Evolutionary conservation across 2,888 invertebrate genomes (phyloP).

Genomic region (Tholera decimalis): DNA sequence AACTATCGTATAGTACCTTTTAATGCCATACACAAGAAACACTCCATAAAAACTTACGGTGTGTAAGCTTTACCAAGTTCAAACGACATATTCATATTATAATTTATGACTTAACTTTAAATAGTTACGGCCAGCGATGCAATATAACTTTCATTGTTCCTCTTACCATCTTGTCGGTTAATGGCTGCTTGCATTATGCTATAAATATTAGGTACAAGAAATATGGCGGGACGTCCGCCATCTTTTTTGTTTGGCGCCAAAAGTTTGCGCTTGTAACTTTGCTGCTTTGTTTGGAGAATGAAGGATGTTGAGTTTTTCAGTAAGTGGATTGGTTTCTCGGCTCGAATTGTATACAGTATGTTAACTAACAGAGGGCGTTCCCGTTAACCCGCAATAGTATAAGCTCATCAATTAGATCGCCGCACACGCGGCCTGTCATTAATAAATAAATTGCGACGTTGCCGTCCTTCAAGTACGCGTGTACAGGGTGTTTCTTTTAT

Average conservation of each 20-base stretch:
- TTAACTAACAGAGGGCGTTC: too few species aligned
- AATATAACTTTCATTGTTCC: slow-evolving; percentile 83
- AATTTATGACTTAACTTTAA: slow-evolving; percentile 86
- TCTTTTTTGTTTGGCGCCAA: slow-evolving; percentile 45
- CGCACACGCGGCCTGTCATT: too few species aligned
- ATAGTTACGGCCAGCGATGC: slow-evolving; percentile 81
- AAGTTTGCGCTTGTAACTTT: slow-evolving; percentile 26
- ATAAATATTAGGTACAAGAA: slow-evolving; percentile 53
- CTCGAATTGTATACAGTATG: too few species aligned
- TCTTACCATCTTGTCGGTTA: slow-evolving; percentile 71
- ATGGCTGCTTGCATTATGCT: slow-evolving; percentile 46
- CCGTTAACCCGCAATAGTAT: too few species aligned
- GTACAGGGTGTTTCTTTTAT: too few species aligned
- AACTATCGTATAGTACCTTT: too few species aligned
- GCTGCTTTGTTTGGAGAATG: slow-evolving; percentile 5
- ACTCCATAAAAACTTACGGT: slow-evolving; percentile 26
- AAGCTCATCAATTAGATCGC: too few species aligned
- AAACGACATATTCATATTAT: slow-evolving; percentile 88
- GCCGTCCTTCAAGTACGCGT: too few species aligned
- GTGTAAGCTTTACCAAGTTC: slow-evolving; percentile 67
- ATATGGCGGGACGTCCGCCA: slow-evolving; percentile 30
- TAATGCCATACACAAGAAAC: not conserved
- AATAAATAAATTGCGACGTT: too few species aligned
- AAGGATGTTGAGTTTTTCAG: not conserved
- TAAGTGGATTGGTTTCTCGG: not conserved